Base-by-base conservation (phyloP, 2,797 vertebrate species). In the Pseudochromis fuscus region DNA sequence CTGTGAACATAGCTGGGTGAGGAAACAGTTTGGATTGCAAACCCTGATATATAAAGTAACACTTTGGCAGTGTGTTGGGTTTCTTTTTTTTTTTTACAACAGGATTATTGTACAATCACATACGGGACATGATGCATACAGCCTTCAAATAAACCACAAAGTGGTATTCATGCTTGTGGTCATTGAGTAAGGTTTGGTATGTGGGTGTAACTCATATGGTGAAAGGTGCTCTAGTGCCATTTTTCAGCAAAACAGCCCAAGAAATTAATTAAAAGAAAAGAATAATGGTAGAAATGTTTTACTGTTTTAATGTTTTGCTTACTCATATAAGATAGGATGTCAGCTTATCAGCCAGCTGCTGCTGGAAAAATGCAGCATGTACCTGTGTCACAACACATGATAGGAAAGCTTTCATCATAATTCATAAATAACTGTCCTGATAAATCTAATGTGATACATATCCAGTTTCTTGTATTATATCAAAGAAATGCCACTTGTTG, bases 171-270 rank as follows among this genome's bases (percentile, higher is more conserved):
- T 23, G 15, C 19, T 19, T 46, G 9, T 23, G 63, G 48, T 65
- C 56, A 40, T 68, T 75, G 44, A 65, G 38, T 73, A 75, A 76
- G 37, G 56, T 35, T 59, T 60, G 42, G 31, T 35, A 37, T 67
- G 67, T 45, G 44, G 25, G 18, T 58, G 59, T 51, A 49, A 48
- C 21, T 40, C 21, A 10, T 69, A 52, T 40, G 49, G 70, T 66
- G 40, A 28, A 52, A 74, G 38, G 63, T 42, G 27, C 42, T 48
- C 10, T 27, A 1, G 1, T n/a, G 35, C 11, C 4, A 31, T 52
- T 61, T 65, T 49, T 18, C 8, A 35, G 18, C 46, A 67, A 4
- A n/a, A 30, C 16, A n/a, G 7, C 1, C 2, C 16, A 30, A n/a
- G 5, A 5, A n/a, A 30, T 28, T 8, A 2, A 11, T 51, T 50